phyloP scores from a whole-genome alignment of 2,113 vertebrate genomes.

The Aptenodytes forsteri region DNA sequence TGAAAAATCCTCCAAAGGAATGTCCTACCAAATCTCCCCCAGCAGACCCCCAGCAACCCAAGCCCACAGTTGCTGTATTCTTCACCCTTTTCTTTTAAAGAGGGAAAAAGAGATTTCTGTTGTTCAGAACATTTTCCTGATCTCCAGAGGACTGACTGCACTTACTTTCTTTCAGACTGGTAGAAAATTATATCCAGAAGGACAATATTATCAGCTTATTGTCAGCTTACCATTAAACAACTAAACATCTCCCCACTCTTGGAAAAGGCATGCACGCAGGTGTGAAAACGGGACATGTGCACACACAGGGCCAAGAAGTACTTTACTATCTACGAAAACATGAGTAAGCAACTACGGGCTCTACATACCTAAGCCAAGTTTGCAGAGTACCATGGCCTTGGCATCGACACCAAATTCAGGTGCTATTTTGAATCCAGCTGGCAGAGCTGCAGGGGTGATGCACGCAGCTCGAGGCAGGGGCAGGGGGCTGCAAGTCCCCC shows the following conservation, averaged over 20 bases:
- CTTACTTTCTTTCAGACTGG: neutral
- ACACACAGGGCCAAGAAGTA: neutral
- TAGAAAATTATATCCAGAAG: neutral
- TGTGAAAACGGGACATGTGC: neutral
- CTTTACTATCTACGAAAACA: neutral
- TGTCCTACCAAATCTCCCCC: neutral
- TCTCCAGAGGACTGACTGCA: neutral
- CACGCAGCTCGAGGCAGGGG: neutral
- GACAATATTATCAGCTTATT: neutral
- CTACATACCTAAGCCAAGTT: neutral
- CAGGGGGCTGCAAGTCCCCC: neutral
- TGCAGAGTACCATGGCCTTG: neutral
- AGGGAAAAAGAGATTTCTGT: neutral
- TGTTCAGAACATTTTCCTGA: neutral
- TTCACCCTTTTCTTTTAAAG: neutral
- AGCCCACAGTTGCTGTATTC: neutral
- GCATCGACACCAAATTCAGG: neutral
- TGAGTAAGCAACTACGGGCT: neutral
- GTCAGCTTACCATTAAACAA: neutral
- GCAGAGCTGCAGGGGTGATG: neutral
- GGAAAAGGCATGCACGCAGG: neutral
- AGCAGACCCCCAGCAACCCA: neutral
- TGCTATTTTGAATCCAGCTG: neutral
- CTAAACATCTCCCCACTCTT: neutral
- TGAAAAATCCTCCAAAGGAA: neutral